Base-by-base conservation (phyloP, 2,888 invertebrate genomes). In the Hemaris fuciformis region DNA sequence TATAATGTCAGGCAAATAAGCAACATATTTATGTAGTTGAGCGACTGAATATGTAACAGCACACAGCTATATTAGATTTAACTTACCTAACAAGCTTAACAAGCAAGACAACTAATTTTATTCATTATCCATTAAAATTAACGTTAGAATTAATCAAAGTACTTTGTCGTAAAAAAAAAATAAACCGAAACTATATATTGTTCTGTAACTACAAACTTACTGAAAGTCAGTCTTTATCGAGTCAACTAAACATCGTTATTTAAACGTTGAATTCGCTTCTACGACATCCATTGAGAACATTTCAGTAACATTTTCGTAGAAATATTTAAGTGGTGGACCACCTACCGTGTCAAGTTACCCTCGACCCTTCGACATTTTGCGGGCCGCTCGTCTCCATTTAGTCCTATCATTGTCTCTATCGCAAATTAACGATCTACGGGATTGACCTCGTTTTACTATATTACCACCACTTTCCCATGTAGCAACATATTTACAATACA, bases 351-450 rank as follows among this genome's bases (percentile, higher is more conserved):
- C 57, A 18, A 57, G 63, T 60, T 15, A 48, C 42, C 18, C 48
- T 31, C 59, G 62, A 57, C 62, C 59, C 57, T 70, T 70, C 65
- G 66, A 70, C 73, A 73, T 71, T 68, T 70, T 69, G 74, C 67
- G 72, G 66, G 70, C 71, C 76, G 70, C 73, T 72, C 76, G 75
- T 77, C 75, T 75, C 72, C 76, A 73, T 79, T 74, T 73, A 66
- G 62, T 66, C 75, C 77, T 76, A 80, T 66, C 65, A 72, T 74
- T 69, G 72, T 70, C 73, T 75, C 78, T 79, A 83, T 83, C 80
- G 76, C 77, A 79, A 81, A 83, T 83, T 80, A 83, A 82, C 79
- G 79, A 79, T 80, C 61, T 58, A 61, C 61, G 20, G 53, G 38
- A 60, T 60, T 60, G 48, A 20, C 41, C 53, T 48, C 38, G 20